phyloP scores from a whole-genome alignment of 2,888 invertebrate species.

The Lumbricus terrestris region DNA sequence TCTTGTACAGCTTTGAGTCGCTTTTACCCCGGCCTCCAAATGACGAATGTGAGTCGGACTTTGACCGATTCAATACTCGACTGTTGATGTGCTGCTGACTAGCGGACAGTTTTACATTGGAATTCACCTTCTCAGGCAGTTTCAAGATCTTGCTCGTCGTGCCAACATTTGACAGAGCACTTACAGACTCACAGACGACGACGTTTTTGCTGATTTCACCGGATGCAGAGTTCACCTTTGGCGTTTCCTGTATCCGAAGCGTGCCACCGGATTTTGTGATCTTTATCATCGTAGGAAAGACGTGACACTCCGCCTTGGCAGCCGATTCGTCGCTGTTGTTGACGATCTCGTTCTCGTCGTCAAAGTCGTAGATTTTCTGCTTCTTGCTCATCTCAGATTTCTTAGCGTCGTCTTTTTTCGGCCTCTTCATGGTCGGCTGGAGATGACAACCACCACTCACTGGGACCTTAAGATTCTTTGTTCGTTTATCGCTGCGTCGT shows the following conservation, averaged over 20 bases:
- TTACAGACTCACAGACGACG: not conserved
- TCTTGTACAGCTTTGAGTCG: not conserved
- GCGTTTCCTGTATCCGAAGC: not conserved
- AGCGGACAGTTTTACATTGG: not conserved
- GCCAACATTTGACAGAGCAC: not conserved
- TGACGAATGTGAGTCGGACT: not conserved
- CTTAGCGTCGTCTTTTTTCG: constrained; percentile 5
- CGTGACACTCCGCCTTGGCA: not conserved
- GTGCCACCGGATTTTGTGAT: not conserved
- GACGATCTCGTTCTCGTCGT: constrained; percentile 25
- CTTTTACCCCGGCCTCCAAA: not conserved
- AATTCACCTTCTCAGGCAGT: not conserved
- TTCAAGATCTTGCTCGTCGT: not conserved
- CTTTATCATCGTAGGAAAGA: not conserved
- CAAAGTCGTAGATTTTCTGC: constrained; percentile 27
- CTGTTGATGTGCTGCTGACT: not conserved
- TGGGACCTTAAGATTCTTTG: not conserved
- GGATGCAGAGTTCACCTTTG: not conserved
- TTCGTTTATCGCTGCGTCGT: not conserved
- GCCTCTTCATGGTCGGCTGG: not conserved
- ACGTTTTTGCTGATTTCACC: not conserved
- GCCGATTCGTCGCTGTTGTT: constrained; percentile 13
- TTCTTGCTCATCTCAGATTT: constrained; percentile 21
- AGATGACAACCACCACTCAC: not conserved
- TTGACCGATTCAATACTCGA: not conserved